Evolutionary conservation across 2,113 vertebrate species (phyloP), one percentile per base, ranked within the genome.

Genomic region (Cisticola juncidis): DNA sequence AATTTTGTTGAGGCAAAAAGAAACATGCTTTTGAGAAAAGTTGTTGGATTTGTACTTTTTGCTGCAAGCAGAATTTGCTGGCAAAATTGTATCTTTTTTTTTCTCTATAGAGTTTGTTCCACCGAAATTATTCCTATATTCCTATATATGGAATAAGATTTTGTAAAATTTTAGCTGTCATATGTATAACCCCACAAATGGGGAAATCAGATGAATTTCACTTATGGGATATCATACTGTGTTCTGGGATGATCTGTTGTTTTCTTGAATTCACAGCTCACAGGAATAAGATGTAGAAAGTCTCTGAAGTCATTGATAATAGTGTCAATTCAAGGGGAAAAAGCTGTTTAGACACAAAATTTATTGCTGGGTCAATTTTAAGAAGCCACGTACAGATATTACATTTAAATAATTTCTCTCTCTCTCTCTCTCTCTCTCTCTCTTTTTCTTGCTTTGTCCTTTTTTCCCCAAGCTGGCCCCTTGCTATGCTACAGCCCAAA

Each of bases 401-500:
- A 14, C 4, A 26, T 72, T 54, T 44, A 15, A 24, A 5, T 57
- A 21, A 64, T 53, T 84, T 85, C 15, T 84, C 19, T 74, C 38
- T 7, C 9, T 66, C 54, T 66, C 56, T 8, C 1, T 5, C 38
- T 38, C 38, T 16, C 3, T 65, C 9, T 66, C 54, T 66, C 56
- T 8, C 1, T 5, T 6, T 35, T 53, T 66, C 61, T 5, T 1
- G 1, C 4, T 8, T 62, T 48, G 44, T 5, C 33, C 47, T 72
- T 73, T 3, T 14, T 14, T 70, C 47, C 79, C 72, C 19, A 91
- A 98, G 98, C 94, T 93, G 90, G 97, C 23, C 99, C 99, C 24
- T 97, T 98, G 38, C 97, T 98, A 14, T 99, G 99, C 95, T 98
- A 97, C 38, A 98, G 97, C 28, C 98, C 97, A 23, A 97, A 98